Conservation (phyloP, 2,888 invertebrate genomes). For the Diarsia brunnea region DNA sequence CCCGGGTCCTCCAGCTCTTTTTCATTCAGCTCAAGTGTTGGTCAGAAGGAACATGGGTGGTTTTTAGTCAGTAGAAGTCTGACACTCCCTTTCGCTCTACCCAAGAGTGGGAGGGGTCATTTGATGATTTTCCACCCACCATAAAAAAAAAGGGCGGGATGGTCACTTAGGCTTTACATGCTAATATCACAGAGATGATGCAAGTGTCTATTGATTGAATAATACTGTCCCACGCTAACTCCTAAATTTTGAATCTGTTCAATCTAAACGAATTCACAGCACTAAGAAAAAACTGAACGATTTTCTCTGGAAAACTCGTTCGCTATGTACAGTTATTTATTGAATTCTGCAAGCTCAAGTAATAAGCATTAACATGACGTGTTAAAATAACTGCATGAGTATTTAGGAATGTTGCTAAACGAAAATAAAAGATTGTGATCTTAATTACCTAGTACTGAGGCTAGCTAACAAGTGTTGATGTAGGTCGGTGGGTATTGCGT, state of each 20-base stretch:
- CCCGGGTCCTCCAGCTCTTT: background rate
- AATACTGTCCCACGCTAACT: background rate
- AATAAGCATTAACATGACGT: conserved; percentile 24
- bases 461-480: conserved; percentile 66
- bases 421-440: conserved; percentile 70
- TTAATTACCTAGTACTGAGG: conserved; percentile 67
- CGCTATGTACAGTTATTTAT: background rate
- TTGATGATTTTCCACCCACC: too few relatives aligned
- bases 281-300: background rate
- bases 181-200: background rate
- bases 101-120: too few relatives aligned
- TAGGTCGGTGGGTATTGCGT: conserved; percentile 67
- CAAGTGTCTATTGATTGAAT: background rate
- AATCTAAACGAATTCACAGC: background rate
- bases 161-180: background rate
- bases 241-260: background rate
- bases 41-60: too few relatives aligned
- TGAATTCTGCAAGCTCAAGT: conserved; percentile 1
- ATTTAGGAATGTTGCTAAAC: conserved; percentile 68
- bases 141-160: too few relatives aligned
- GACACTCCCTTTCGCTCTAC: too few relatives aligned
- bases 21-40: too few relatives aligned
- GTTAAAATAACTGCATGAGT: conserved; percentile 54
- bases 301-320: background rate
- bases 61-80: too few relatives aligned